Evolutionary conservation across 2,113 vertebrate species (phyloP).

Genomic region (Acinonyx jubatus): DNA sequence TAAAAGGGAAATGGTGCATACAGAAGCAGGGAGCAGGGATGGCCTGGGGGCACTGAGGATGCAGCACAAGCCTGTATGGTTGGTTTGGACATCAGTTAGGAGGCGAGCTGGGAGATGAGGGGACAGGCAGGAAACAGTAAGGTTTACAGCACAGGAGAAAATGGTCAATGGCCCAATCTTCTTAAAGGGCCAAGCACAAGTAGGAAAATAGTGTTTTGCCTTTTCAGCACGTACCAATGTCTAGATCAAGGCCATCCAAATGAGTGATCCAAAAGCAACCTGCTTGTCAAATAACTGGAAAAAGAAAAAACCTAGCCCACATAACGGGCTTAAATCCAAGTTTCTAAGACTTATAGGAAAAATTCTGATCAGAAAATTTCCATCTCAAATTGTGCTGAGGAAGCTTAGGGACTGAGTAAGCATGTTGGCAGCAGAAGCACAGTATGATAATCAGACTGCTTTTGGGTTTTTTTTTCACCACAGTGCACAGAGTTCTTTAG

Average conservation of each 20-base stretch:
- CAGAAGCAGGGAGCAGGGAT: background rate
- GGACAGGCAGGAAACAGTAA: background rate
- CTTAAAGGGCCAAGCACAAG: background rate
- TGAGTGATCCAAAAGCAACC: constrained; percentile 8
- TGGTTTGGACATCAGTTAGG: background rate
- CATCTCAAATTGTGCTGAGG: constrained; percentile 61
- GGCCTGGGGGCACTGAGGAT: background rate
- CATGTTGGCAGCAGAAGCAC: constrained; percentile 48
- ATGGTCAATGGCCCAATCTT: background rate
- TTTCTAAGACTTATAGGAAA: constrained; percentile 49
- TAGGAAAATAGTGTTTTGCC: background rate
- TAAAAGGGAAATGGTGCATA: background rate
- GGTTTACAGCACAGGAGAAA: background rate
- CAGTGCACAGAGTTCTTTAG: background rate
- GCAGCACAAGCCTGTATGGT: background rate
- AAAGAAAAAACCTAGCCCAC: background rate
- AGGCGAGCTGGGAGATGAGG: background rate
- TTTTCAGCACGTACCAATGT: background rate
- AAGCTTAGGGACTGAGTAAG: constrained; percentile 46
- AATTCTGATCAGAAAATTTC: constrained; percentile 50
- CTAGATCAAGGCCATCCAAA: constrained; percentile 24
- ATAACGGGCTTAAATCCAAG: background rate
- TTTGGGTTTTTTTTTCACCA: background rate
- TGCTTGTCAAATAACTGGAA: constrained; percentile 41
- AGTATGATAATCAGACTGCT: background rate